These are phyloP conservation scores for Drosophila longiperda DNA, from an alignment of 2,888 invertebrate genomes.

Conservation along the genomic window DNA sequence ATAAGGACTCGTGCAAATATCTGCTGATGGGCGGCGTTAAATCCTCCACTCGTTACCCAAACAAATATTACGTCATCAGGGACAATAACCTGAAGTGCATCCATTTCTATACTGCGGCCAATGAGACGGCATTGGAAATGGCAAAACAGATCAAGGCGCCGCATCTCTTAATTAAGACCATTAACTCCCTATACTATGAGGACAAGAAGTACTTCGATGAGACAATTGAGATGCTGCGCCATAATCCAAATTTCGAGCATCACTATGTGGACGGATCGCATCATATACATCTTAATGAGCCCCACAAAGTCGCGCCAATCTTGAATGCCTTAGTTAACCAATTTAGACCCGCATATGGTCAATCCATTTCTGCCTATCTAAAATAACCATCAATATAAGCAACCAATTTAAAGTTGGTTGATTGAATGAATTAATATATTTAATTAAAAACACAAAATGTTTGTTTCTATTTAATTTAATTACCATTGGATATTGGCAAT, in stretches of 20 bases:
- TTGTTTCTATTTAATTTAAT: constrained; percentile 69
- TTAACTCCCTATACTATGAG: constrained; percentile 86
- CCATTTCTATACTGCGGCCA: constrained; percentile 71
- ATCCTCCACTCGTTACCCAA: constrained; percentile 86
- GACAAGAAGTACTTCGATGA: constrained; percentile 86
- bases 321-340: constrained; percentile 87
- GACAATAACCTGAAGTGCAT: constrained; percentile 88
- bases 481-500: constrained; percentile 70
- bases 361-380: not conserved
- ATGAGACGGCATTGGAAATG: constrained; percentile 86
- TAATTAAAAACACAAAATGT: constrained; percentile 22
- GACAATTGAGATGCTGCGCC: constrained; percentile 86
- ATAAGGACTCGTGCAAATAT: constrained; percentile 86
- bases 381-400: constrained; percentile 1
- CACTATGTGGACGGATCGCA: constrained; percentile 89
- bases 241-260: constrained; percentile 87
- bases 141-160: constrained; percentile 87
- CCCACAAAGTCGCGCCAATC: constrained; percentile 87
- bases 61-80: constrained; percentile 88
- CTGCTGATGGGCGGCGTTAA: constrained; percentile 87
- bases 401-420: not conserved
- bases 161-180: constrained; percentile 88
- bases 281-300: constrained; percentile 91
- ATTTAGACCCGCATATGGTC: constrained; percentile 82
- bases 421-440: not conserved